A percentile compares a stretch with the other conserved stretches of the same genome.
These are phyloP conservation scores for Hippoglossus hippoglossus DNA, from an alignment of 2,797 vertebrate genomes.

Conservation along the genomic window DNA sequence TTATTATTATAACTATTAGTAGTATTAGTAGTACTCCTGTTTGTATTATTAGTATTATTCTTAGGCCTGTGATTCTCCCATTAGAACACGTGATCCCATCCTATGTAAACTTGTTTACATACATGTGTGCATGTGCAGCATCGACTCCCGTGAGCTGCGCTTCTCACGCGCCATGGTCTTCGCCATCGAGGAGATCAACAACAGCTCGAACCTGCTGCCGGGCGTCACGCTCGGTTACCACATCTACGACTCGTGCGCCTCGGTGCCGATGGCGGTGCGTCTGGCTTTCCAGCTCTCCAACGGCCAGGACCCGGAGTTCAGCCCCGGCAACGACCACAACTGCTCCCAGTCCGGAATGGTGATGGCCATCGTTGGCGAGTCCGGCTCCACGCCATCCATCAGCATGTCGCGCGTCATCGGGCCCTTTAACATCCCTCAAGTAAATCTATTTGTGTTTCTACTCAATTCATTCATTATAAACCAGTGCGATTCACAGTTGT, in stretches of 20 bases:
- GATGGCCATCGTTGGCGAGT: conserved; percentile 72
- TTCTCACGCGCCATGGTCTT: conserved; percentile 70
- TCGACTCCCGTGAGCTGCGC: conserved; percentile 60
- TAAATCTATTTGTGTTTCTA: conserved; percentile 24
- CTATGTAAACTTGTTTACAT: neutral
- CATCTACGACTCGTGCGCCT: conserved; percentile 72
- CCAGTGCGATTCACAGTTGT: too few relatives aligned
- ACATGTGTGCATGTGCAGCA: conserved; percentile 30
- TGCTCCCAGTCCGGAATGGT: conserved; percentile 54
- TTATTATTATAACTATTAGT: too few relatives aligned
- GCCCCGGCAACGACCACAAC: neutral
- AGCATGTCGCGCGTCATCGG: conserved; percentile 71
- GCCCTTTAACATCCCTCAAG: conserved; percentile 74
- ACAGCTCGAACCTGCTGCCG: conserved; percentile 67
- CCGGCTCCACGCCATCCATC: conserved; percentile 78
- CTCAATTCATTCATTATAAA: neutral
- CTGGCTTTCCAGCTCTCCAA: conserved; percentile 58
- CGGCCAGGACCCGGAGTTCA: conserved; percentile 46
- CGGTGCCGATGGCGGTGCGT: conserved; percentile 51
- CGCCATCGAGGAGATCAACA: conserved; percentile 75
- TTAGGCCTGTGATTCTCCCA: too few relatives aligned
- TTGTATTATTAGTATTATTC: too few relatives aligned
- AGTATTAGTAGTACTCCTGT: too few relatives aligned
- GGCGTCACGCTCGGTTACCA: conserved; percentile 68
- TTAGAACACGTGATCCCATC: too few relatives aligned